Conservation (phyloP, 1,140 invertebrate genomes). For the Probaryconus sp. region DNA sequence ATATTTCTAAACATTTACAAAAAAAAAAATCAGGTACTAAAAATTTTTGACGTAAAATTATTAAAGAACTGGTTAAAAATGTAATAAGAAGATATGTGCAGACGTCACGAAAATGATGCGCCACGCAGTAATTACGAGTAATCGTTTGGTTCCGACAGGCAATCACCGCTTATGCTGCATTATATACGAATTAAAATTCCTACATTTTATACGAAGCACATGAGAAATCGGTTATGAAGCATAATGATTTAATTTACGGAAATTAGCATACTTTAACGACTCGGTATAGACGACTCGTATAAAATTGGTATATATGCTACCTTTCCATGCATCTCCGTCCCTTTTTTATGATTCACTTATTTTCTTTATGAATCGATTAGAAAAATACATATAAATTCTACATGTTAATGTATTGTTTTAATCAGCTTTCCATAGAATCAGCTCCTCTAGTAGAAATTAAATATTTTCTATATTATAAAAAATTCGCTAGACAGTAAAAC, state of each 20-base stretch:
- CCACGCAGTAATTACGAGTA: conserved; percentile 48
- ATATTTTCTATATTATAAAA: background rate
- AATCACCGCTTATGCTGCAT: conserved; percentile 51
- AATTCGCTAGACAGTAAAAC: no score
- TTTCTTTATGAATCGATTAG: conserved; percentile 58
- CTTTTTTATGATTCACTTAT: conserved; percentile 53
- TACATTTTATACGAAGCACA: conserved; percentile 55
- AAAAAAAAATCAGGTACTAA: no score
- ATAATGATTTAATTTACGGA: conserved; percentile 69
- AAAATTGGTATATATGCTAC: conserved; percentile 50
- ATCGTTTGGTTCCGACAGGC: conserved; percentile 53
- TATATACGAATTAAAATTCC: conserved; percentile 68
- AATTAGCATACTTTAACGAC: conserved; percentile 70
- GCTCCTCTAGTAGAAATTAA: background rate
- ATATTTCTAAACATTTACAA: no score
- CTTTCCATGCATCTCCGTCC: conserved; percentile 28
- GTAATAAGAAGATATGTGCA: conserved; percentile 32
- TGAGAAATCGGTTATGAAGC: conserved; percentile 52
- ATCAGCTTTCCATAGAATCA: conserved; percentile 50
- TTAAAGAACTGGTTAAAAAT: conserved; percentile 42
- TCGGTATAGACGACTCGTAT: conserved; percentile 48
- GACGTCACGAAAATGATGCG: conserved; percentile 40
- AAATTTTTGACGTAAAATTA: conserved; percentile 37
- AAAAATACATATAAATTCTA: conserved; percentile 42
- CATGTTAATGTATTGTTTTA: conserved; percentile 59